A percentile compares a stretch with the other conserved stretches of the same genome.
Conservation (phyloP, 2,888 invertebrate genomes). For the Agrotis puta region DNA sequence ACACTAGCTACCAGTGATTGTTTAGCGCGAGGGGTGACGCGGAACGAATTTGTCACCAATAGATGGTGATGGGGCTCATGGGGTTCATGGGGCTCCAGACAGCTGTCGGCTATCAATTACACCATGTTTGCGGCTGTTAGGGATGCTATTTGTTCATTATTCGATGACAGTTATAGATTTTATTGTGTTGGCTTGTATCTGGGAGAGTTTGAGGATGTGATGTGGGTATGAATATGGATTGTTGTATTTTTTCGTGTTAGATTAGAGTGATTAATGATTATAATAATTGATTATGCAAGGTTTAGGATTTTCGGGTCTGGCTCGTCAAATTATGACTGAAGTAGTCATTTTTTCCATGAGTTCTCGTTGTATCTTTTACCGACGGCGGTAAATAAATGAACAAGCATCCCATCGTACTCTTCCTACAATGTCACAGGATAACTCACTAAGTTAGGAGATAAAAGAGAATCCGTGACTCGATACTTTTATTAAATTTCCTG, state of each 20-base stretch:
- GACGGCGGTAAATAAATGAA: constrained; percentile 5
- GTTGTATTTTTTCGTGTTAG: neutral
- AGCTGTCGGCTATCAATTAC: constrained; percentile 87
- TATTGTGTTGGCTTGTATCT: constrained; percentile 72
- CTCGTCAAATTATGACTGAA: neutral
- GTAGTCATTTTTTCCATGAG: neutral
- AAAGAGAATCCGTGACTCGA: constrained; percentile 73
- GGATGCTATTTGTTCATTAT: constrained; percentile 87
- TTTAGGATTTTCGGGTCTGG: neutral
- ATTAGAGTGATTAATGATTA: constrained; percentile 22
- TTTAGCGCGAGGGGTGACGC: constrained; percentile 77
- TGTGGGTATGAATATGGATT: neutral
- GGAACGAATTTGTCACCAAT: constrained; percentile 88
- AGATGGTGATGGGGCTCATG: constrained; percentile 73
- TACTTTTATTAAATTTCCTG: constrained; percentile 81
- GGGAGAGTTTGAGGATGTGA: constrained; percentile 18
- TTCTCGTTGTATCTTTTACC: neutral
- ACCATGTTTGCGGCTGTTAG: constrained; percentile 87
- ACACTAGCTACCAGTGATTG: constrained; percentile 71
- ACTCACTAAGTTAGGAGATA: constrained; percentile 66
- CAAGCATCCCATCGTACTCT: constrained; percentile 10
- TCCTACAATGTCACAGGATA: constrained; percentile 44
- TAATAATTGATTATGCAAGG: constrained; percentile 11
- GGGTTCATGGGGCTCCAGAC: constrained; percentile 71
- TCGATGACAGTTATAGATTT: constrained; percentile 86